phyloP scores from a whole-genome alignment of 2,113 vertebrate species.

The Dicaeum eximium region DNA sequence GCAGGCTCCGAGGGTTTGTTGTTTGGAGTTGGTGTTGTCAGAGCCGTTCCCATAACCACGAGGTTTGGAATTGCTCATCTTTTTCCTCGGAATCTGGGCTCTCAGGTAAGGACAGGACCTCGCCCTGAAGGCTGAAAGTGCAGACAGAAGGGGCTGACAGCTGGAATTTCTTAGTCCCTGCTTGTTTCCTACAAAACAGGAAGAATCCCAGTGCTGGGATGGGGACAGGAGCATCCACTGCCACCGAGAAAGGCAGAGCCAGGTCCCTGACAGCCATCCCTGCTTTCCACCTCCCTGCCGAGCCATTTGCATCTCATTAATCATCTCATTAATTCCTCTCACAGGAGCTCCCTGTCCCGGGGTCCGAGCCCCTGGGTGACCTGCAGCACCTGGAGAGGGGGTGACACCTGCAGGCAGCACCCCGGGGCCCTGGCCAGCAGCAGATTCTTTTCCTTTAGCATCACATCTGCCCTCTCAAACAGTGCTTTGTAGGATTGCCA shows the following conservation, averaged over 20 bases:
- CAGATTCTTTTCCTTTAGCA: background rate
- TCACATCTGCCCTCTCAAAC: background rate
- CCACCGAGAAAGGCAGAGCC: background rate
- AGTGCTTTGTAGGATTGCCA: background rate
- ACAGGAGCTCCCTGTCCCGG: background rate
- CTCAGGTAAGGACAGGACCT: background rate
- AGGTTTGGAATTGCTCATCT: background rate
- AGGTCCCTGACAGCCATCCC: background rate
- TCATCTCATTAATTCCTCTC: slow-evolving; percentile 33
- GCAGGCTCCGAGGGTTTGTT: background rate
- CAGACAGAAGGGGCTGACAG: background rate
- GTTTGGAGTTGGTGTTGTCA: background rate
- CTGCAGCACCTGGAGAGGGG: background rate
- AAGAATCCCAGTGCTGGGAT: background rate
- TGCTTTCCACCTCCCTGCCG: slow-evolving; percentile 28
- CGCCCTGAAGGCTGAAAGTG: background rate
- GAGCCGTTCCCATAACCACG: background rate
- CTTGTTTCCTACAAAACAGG: background rate
- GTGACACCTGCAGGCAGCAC: background rate
- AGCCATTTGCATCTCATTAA: slow-evolving; percentile 36
- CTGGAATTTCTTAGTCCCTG: background rate
- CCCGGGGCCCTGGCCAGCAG: background rate
- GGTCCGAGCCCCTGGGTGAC: background rate
- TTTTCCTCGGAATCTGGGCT: background rate
- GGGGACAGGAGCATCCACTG: background rate